These are phyloP conservation scores for Deilephila porcellus DNA, from an alignment of 2,888 invertebrate species.

Conservation along the genomic window DNA sequence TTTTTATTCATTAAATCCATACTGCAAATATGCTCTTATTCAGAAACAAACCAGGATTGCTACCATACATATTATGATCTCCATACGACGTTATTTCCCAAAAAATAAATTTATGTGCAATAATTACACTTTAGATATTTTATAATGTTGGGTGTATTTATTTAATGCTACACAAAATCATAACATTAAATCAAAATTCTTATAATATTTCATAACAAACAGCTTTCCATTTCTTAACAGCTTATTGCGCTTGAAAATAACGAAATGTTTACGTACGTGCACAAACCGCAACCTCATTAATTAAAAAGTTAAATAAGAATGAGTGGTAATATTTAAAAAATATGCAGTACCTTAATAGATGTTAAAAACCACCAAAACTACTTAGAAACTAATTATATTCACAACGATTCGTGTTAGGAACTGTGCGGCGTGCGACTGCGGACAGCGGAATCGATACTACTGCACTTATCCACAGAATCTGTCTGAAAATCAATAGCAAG, in stretches of 20 bases:
- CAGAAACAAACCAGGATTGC: too few species aligned
- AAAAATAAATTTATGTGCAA: not conserved
- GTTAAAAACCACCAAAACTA: slow-evolving; percentile 27
- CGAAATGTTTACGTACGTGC: not conserved
- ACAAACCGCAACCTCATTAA: not conserved
- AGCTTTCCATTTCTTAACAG: not conserved
- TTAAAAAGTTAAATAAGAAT: not conserved
- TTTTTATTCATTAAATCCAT: too few species aligned
- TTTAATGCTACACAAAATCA: not conserved
- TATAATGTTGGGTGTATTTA: too few species aligned
- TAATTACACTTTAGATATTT: not conserved
- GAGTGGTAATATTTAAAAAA: not conserved
- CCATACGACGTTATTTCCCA: not conserved
- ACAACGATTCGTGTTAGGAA: not conserved
- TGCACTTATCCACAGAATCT: slow-evolving; percentile 39
- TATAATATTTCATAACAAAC: not conserved
- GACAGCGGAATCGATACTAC: slow-evolving; percentile 46
- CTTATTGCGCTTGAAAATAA: not conserved
- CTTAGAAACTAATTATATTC: not conserved
- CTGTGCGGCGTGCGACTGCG: slow-evolving; percentile 30
- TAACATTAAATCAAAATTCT: not conserved
- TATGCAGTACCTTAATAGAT: not conserved
- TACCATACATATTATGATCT: not conserved
- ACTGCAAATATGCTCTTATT: too few species aligned
- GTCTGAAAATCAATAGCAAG: slow-evolving; percentile 56